Evolutionary conservation across 2,888 invertebrate genomes (phyloP), one percentile per base, ranked within the genome.

Genomic region (Morpho helenor): DNA sequence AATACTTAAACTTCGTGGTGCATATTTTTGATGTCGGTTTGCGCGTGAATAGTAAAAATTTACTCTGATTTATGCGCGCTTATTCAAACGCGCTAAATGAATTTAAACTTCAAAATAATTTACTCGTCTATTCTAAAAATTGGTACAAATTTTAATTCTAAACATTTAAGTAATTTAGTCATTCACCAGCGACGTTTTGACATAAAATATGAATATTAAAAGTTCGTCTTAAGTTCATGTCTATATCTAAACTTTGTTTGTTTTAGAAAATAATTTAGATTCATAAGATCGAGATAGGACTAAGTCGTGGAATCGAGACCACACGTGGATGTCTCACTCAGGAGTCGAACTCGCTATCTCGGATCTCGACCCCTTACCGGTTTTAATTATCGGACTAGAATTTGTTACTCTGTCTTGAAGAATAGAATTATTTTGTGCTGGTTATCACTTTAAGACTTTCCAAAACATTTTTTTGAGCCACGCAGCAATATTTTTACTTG

Each of bases 301-400:
- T 56, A 66, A 71, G 74, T 77, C 77, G 77, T 75, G 81, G 76
- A 77, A 76, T 69, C 70, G 73, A 73, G 87, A 86, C 87, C 87
- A 85, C 87, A 86, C 84, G 71, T 82, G 75, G 76, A 85, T 72
- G 78, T 74, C 81, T 84, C 79, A 84, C 80, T 84, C 80, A 74
- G 78, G 75, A 76, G 71, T 71, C 76, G 74, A 77, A 76, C 72
- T 67, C 68, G 61, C 73, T 86, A 87, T 87, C 87, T 81, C 46
- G 62, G 68, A 87, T 87, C 86, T 84, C 68, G 67, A 65, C 58
- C 68, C 64, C 63, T 65, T 67, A 68, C 67, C 68, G 68, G 67
- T 70, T 73, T 72, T 73, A 74, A 76, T 74, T 69, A 70, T 67
- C 66, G 63, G 57, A 68, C 61, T 69, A 67, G 65, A 70, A 70